Evolutionary conservation across 2,113 vertebrate species (phyloP).

Genomic region (Junco hyemalis): DNA sequence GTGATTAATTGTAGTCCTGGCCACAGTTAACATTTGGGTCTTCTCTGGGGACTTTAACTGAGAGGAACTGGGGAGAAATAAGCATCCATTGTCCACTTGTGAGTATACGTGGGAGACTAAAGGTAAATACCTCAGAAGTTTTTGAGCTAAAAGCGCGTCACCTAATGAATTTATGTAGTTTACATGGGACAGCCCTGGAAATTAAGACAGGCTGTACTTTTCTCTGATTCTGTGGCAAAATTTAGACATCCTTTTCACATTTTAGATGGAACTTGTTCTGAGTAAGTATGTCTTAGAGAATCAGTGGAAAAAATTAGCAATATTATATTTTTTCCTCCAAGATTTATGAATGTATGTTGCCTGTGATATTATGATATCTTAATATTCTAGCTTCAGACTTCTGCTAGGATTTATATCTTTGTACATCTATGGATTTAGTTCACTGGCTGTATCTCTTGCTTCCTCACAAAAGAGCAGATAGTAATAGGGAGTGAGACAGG

Average conservation of each 20-base stretch:
- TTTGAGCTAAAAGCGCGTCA: neutral
- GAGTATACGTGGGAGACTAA: neutral
- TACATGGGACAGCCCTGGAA: neutral
- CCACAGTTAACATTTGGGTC: neutral
- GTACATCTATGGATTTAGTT: neutral
- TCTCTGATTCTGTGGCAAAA: neutral
- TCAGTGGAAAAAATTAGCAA: neutral
- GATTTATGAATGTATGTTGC: neutral
- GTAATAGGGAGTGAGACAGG: neutral
- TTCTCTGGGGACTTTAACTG: neutral
- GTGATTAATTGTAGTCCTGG: neutral
- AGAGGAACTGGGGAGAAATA: neutral
- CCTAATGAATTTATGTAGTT: neutral
- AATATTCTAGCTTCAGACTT: neutral
- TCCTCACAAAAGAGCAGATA: neutral
- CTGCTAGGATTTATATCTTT: neutral
- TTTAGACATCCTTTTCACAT: neutral
- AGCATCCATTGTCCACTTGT: neutral
- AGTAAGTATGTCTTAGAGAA: neutral
- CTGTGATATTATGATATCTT: neutral
- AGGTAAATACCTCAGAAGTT: neutral
- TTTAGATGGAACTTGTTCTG: neutral
- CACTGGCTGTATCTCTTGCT: neutral
- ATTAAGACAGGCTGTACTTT: neutral
- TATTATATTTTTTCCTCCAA: neutral